Base-by-base conservation (phyloP, 2,797 vertebrate species). In the Acanthurus tractus region DNA sequence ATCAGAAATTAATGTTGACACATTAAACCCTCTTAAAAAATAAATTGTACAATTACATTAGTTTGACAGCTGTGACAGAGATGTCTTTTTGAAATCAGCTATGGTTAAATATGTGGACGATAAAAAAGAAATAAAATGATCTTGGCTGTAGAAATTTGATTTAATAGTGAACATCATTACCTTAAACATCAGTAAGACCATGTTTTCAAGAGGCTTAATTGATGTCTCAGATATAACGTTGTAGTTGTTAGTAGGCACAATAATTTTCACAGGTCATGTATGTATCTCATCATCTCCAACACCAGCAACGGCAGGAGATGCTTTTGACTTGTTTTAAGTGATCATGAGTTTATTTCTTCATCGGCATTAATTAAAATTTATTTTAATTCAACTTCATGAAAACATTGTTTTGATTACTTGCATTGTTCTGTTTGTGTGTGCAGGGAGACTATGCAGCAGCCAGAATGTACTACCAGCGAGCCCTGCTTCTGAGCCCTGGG, bases 361-460 rank as follows among this genome's bases (percentile, higher is more conserved):
- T 6, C 23, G 20, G 38, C 20, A 58, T 40, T 58, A 2, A 15
- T 59, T 44, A 15, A 14, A 59, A 52, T 10, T 40, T 2, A 65
- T 22, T 42, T 20, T 1, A 25, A 9, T 46, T 17, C 10, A 1
- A 13, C 3, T 29, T 3, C 25, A 25, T 34, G 0, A 44, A n/a
- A 15, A 0, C 20, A 8, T 14, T 45, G 42, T 36, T 40, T 57
- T 48, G 22, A 50, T 66, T 62, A 11, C 17, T n/a, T 74, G 38
- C 22, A 6, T 22, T 18, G 9, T 38, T 12, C 2, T 76, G 11
- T 70, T 2, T 70, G 14, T 74, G 20, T 67, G 15, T 69, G 52
- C 85, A 99, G 98, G 98, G 98, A 22, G 96, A 98, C 86, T 99
- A 99, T 8, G 78, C 94, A 66, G 93, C 96, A 14, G 98, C 98